Evolutionary conservation across 1,140 invertebrate species (phyloP).

Genomic region (Marisa cornuarietis): DNA sequence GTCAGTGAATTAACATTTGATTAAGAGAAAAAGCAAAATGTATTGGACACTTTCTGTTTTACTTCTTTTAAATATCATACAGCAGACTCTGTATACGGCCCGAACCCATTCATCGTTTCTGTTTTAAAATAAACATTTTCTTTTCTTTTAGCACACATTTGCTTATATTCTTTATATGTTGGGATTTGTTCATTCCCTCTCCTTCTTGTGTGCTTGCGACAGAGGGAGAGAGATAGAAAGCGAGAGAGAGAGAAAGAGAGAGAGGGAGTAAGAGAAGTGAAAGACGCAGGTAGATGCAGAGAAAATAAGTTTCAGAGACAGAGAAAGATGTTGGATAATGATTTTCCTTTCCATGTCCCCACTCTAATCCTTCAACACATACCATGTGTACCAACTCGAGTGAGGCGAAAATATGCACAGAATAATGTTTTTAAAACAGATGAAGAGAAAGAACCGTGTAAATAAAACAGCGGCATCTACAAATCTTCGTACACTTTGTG

Average conservation of each 20-base stretch:
- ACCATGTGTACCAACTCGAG: too few species aligned
- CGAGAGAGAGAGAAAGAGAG: slow-evolving; percentile 12
- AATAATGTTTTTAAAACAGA: too few species aligned
- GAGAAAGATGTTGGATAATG: too few species aligned
- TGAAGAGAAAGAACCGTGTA: too few species aligned
- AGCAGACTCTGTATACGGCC: too few species aligned
- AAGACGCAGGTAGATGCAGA: not conserved
- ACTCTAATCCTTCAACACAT: too few species aligned
- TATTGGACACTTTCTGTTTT: not conserved
- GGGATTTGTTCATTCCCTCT: not conserved
- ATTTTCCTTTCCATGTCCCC: too few species aligned
- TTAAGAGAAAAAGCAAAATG: not conserved
- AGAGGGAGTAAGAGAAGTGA: not conserved
- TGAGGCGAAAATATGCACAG: too few species aligned
- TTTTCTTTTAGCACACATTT: not conserved
- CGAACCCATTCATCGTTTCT: not conserved
- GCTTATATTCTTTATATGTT: not conserved
- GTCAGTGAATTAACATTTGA: not conserved
- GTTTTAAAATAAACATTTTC: not conserved
- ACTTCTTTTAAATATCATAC: too few species aligned
- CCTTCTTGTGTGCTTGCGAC: too few species aligned
- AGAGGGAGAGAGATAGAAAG: slow-evolving; percentile 6
- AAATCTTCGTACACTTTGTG: too few species aligned
- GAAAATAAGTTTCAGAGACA: not conserved
- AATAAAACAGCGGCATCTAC: too few species aligned